Percentiles rank a stretch among this genome's conserved stretches.
Conservation (phyloP, 2,797 vertebrate species). For the Tragelaphus eurycerus region DNA sequence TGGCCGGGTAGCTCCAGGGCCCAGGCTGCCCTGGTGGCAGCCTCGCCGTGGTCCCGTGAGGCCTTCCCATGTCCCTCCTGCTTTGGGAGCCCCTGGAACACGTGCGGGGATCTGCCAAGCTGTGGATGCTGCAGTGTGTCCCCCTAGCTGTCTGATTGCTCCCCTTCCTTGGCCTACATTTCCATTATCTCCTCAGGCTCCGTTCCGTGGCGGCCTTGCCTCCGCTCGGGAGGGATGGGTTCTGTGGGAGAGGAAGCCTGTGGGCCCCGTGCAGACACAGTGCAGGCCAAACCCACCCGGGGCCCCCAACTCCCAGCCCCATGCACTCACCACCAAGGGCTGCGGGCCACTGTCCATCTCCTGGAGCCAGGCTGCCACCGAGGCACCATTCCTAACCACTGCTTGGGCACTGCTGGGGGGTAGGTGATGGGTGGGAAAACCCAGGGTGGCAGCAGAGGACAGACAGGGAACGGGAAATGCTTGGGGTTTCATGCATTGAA, state of each 20-base stretch:
- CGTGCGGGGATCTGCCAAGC: no score
- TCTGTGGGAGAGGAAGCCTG: background rate
- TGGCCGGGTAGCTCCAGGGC: background rate
- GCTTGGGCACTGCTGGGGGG: background rate
- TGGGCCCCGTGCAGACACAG: background rate
- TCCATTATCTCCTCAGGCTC: background rate
- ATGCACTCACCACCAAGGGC: accelerated
- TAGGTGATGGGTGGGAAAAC: background rate
- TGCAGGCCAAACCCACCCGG: background rate
- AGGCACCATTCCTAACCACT: background rate
- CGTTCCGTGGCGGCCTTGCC: accelerated
- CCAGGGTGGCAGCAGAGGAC: accelerated
- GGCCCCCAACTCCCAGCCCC: background rate
- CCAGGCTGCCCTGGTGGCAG: background rate
- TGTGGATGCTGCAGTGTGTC: accelerated
- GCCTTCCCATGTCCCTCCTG: background rate
- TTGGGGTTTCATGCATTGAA: accelerated
- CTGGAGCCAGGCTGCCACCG: background rate
- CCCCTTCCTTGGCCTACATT: accelerated
- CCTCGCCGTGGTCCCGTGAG: accelerated
- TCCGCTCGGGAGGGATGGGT: background rate
- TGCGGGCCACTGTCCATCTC: accelerated
- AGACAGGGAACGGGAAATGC: accelerated
- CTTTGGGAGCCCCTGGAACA: accelerated
- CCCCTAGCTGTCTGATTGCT: background rate